Percentiles rank a stretch among this genome's conserved stretches.
These are phyloP conservation scores for Cyclophora punctaria DNA, from an alignment of 2,888 invertebrate species.

Conservation along the genomic window DNA sequence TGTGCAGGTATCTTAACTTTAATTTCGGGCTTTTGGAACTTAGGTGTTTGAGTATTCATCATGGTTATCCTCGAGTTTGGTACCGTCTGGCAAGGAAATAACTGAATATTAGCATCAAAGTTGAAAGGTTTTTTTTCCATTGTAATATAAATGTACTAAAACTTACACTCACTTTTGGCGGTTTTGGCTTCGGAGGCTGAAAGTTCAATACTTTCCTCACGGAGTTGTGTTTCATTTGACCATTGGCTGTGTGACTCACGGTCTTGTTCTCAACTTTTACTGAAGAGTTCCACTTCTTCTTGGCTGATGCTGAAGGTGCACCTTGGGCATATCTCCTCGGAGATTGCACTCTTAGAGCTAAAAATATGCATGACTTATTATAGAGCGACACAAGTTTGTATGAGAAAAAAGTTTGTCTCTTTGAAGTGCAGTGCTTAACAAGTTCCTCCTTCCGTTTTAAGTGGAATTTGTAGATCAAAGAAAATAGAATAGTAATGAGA, in stretches of 20 bases:
- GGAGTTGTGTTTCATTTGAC: slow-evolving; percentile 39
- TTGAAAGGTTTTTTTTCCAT: no score
- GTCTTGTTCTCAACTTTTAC: slow-evolving; percentile 49
- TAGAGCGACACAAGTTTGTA: no score
- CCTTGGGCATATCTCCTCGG: slow-evolving; percentile 26
- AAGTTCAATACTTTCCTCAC: slow-evolving; percentile 60
- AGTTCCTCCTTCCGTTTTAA: no score
- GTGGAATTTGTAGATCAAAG: background rate
- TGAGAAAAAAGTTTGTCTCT: no score
- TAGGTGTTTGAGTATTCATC: slow-evolving; percentile 35
- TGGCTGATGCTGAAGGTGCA: slow-evolving; percentile 24
- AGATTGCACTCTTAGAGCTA: slow-evolving; percentile 39
- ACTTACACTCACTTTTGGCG: slow-evolving; percentile 5
- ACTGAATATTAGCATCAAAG: no score
- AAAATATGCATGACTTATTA: slow-evolving; percentile 12
- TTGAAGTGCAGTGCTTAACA: no score
- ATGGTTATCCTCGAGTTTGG: slow-evolving; percentile 30
- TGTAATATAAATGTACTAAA: background rate
- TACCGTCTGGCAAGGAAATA: slow-evolving; percentile 22
- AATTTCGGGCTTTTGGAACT: slow-evolving; percentile 44
- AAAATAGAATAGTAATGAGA: background rate
- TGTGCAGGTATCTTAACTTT: slow-evolving; percentile 41
- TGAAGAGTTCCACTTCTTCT: slow-evolving; percentile 60
- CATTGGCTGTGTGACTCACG: slow-evolving; percentile 43
- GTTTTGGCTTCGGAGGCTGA: slow-evolving; percentile 33